Conservation (phyloP, 2,113 vertebrate species). For the Promerops cafer region DNA sequence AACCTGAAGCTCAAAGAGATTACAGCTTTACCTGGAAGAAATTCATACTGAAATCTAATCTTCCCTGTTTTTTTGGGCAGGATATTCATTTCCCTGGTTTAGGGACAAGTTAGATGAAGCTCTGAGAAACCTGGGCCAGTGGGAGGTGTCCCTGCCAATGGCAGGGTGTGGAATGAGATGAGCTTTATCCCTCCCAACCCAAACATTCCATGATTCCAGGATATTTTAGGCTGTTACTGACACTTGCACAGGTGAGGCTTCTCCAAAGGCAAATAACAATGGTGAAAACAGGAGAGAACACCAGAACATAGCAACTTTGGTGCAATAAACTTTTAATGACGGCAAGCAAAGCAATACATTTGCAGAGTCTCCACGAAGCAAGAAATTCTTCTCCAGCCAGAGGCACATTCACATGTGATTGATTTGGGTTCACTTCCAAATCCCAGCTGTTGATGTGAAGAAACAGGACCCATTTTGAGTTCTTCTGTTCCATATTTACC, state of each 20-base stretch:
- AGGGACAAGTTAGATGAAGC: background rate
- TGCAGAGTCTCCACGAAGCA: background rate
- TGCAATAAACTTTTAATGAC: conserved; percentile 15
- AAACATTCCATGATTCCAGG: background rate
- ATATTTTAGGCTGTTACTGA: background rate
- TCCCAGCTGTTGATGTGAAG: background rate
- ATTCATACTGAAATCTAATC: background rate
- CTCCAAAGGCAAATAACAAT: background rate
- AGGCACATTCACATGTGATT: rapidly evolving
- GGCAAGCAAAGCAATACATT: background rate
- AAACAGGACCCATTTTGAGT: background rate
- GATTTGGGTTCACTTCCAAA: background rate
- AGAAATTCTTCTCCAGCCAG: background rate
- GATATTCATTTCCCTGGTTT: background rate
- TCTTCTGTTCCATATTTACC: background rate
- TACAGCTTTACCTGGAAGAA: background rate
- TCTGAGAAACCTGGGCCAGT: background rate
- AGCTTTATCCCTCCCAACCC: background rate
- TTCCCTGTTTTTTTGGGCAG: background rate
- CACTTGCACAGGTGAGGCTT: background rate
- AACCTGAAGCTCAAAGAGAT: background rate
- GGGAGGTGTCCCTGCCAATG: background rate
- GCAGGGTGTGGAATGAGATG: background rate
- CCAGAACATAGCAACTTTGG: background rate
- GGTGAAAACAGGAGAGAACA: background rate